Base-by-base conservation (phyloP, 2,113 vertebrate species). In the Psephotus haematonotus region DNA sequence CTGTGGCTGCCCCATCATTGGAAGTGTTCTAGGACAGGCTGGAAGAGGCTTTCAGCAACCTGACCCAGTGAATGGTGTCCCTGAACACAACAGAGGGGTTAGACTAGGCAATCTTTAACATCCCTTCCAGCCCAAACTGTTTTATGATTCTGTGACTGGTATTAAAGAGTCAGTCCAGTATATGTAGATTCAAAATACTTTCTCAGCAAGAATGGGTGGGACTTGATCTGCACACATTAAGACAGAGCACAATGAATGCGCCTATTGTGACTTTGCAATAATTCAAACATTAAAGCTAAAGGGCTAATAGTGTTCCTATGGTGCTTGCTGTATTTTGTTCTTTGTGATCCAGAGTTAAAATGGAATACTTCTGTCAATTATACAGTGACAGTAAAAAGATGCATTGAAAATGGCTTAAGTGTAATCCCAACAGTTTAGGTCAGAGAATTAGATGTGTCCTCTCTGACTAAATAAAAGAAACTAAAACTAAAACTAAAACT, bases 81-180 rank as follows among this genome's bases (percentile, higher is more conserved):
- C n/a, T 81, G 17, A 8, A 6, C 7, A 33, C 10, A 6, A 12
- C 10, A 57, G 7, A 4, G 2, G 2, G 0, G 0, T 64, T 44
- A 72, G 13, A 57, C 4, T 16, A 67, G 2, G 1, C 23, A 28
- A 41, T 8, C 15, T 74, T 46, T 65, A 57, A 35, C n/a, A 37
- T 67, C 7, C 4, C 6, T 82, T 50, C 9, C 25, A 70, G 55
- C 5, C 4, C 10, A 65, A 85, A 78, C 2, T 11, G 33, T 41
- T 49, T 17, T 62, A 27, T 29, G 65, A 55, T 41, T 39, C 28
- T 65, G n/a, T 46, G 23, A 39, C 57, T 60, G 25, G 11, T 55
- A 52, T 46, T 52, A 35, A 49, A 74, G 74, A 44, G 10, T 70
- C 28, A 46, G 35, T 57, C 44, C 44, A 52, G 20, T 47, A 49